phyloP scores from a whole-genome alignment of 2,113 vertebrate genomes.

The Pavo muticus region DNA sequence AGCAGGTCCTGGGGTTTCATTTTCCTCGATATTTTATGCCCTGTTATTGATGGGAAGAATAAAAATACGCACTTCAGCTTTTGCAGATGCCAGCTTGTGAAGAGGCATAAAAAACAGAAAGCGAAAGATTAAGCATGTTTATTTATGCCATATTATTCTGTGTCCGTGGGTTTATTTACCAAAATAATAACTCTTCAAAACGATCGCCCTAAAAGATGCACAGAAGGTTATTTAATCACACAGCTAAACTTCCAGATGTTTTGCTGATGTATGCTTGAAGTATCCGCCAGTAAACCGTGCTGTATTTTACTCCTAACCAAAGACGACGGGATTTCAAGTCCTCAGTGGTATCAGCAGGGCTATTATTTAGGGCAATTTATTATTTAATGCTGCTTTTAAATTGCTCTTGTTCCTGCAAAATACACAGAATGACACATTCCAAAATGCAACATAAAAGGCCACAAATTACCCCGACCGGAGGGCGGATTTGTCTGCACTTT shows the following conservation, averaged over 20 bases:
- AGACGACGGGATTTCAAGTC: neutral
- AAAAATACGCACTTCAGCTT: neutral
- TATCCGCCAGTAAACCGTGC: neutral
- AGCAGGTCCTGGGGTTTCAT: neutral
- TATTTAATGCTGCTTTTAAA: neutral
- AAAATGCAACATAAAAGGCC: neutral
- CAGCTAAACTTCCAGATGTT: neutral
- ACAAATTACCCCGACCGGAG: neutral
- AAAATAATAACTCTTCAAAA: neutral
- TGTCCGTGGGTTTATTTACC: neutral
- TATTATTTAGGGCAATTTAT: neutral
- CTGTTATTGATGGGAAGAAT: neutral
- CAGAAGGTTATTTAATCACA: neutral
- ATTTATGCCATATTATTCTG: neutral
- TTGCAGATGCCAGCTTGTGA: neutral
- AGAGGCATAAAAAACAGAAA: neutral
- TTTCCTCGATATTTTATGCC: neutral
- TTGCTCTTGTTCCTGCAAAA: neutral
- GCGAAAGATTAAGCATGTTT: neutral
- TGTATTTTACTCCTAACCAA: neutral
- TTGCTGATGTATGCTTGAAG: neutral
- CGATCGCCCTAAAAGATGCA: neutral
- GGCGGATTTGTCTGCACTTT: neutral
- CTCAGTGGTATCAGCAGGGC: neutral
- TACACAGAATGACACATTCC: neutral